phyloP scores from a whole-genome alignment of 2,113 vertebrate species.

The Anas platyrhynchos region DNA sequence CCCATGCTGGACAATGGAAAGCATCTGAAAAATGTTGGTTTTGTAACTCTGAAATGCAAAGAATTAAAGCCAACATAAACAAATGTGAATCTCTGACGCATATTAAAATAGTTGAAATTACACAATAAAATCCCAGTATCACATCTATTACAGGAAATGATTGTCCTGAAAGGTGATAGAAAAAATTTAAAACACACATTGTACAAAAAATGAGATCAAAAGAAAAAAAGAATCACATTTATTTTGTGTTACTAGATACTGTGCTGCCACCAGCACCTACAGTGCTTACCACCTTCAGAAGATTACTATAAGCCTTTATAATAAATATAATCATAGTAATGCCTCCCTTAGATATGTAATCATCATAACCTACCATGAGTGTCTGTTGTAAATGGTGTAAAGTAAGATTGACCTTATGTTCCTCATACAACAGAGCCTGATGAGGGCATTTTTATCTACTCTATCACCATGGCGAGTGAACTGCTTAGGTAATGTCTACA shows the following conservation, averaged over 20 bases:
- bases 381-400: not conserved
- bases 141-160: not conserved
- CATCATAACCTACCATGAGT: not conserved
- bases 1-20: slow-evolving; percentile 54
- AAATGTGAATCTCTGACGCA: not conserved
- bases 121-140: not conserved
- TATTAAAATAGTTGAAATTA: not conserved
- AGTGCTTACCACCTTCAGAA: not conserved
- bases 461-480: not conserved
- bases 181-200: not conserved
- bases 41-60: slow-evolving; percentile 34
- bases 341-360: not conserved
- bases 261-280: not conserved
- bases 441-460: not conserved
- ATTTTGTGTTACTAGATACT: slow-evolving; percentile 20
- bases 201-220: not conserved
- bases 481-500: not conserved
- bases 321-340: not conserved
- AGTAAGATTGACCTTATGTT: not conserved
- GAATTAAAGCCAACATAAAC: slow-evolving; percentile 34
- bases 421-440: not conserved
- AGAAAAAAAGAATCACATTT: not conserved
- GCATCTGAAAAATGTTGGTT: slow-evolving; percentile 61
- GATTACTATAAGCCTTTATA: not conserved
- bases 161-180: not conserved